phyloP scores from a whole-genome alignment of 2,113 vertebrate species.

The Anoplopoma fimbria region DNA sequence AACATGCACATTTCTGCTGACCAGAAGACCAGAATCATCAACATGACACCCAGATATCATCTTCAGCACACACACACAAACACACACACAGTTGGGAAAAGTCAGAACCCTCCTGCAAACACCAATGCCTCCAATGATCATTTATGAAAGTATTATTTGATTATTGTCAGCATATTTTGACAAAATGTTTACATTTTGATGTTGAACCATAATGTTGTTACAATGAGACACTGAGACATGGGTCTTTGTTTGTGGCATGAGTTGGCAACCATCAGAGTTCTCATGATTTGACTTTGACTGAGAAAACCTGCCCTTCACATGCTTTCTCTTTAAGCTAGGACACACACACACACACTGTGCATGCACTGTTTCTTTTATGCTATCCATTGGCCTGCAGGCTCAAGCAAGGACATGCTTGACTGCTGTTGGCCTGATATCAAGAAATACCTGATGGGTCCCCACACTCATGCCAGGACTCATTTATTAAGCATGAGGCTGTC shows the following conservation, averaged over 20 bases:
- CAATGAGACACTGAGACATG: constrained; percentile 11
- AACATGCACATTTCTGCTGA: constrained; percentile 74
- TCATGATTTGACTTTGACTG: constrained; percentile 39
- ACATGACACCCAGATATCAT: constrained; percentile 83
- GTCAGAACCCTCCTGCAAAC: constrained; percentile 45
- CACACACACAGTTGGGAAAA: constrained; percentile 22
- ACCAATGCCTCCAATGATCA: constrained; percentile 32
- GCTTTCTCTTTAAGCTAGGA: constrained; percentile 2
- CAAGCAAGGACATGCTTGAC: constrained; percentile 76
- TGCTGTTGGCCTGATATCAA: constrained; percentile 72
- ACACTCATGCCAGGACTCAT: constrained; percentile 73
- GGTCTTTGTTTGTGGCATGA: constrained; percentile 50
- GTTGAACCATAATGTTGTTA: constrained; percentile 28
- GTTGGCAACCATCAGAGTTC: constrained; percentile 38
- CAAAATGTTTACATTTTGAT: constrained; percentile 36
- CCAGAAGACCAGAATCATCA: constrained; percentile 71
- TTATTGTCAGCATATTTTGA: constrained; percentile 42
- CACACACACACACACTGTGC: constrained; percentile 18
- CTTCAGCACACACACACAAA: constrained; percentile 58
- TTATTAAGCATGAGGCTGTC: constrained; percentile 68
- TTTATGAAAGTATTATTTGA: constrained; percentile 14
- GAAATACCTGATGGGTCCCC: constrained; percentile 75
- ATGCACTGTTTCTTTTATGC: constrained; percentile 40
- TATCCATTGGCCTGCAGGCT: constrained; percentile 71
- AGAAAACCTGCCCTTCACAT: constrained; percentile 24